phyloP scores from a whole-genome alignment of 2,113 vertebrate species.

The Opisthocomus hoazin region DNA sequence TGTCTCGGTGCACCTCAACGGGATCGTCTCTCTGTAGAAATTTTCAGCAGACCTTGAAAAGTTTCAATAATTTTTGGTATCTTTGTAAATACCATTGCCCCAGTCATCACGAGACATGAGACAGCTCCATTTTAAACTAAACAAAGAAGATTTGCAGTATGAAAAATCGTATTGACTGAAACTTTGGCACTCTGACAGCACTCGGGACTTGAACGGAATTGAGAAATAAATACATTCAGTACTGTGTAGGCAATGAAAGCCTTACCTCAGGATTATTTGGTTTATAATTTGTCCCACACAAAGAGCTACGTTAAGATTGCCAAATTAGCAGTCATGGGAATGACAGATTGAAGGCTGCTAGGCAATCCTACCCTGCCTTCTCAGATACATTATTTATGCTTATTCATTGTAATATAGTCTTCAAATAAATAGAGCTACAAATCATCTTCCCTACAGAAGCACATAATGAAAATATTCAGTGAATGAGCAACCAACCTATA shows the following conservation, averaged over 20 bases:
- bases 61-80: background rate
- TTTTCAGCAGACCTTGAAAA: background rate
- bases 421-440: background rate
- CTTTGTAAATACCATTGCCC: background rate
- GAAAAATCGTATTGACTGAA: background rate
- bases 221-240: background rate
- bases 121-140: background rate
- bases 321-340: background rate
- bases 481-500: background rate
- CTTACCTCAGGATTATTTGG: background rate
- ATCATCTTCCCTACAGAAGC: background rate
- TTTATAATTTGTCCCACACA: background rate
- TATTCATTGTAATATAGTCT: background rate
- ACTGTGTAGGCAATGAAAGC: background rate
- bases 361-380: background rate
- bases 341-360: background rate
- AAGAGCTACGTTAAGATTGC: background rate
- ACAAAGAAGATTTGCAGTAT: background rate
- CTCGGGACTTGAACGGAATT: background rate
- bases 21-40: background rate
- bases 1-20: background rate
- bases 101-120: background rate
- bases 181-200: background rate
- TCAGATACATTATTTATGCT: background rate
- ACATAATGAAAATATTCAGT: background rate